These are phyloP conservation scores for Nesidiocoris tenuis DNA, from an alignment of 2,888 invertebrate species.

Conservation along the genomic window DNA sequence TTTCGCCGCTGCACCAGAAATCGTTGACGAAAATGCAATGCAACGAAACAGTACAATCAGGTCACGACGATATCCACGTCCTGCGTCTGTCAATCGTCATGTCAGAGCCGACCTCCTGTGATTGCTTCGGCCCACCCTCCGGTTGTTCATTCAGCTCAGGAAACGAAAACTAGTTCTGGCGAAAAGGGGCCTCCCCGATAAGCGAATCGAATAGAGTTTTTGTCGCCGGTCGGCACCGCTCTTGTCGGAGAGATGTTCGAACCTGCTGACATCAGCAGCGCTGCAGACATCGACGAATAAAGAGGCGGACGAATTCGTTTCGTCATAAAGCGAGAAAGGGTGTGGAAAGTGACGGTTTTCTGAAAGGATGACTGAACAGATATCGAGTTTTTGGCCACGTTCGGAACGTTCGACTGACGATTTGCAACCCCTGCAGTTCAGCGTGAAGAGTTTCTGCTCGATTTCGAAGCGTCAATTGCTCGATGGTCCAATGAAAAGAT, in stretches of 20 bases:
- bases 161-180: neutral
- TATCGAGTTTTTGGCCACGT: slow-evolving; percentile 24
- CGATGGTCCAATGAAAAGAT: no score
- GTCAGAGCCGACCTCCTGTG: neutral
- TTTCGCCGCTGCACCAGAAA: neutral
- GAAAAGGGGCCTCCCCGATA: neutral
- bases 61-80: neutral
- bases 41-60: neutral
- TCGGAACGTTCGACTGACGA: slow-evolving; percentile 14
- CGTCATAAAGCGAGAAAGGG: slow-evolving; percentile 6
- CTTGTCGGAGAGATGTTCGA: neutral
- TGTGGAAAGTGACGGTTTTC: slow-evolving; percentile 11
- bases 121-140: neutral
- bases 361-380: slow-evolving; percentile 31
- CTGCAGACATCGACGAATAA: neutral
- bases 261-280: neutral
- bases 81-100: no score
- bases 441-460: neutral
- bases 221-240: no score
- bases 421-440: neutral
- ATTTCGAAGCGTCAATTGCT: neutral
- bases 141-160: neutral
- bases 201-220: neutral
- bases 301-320: no score
- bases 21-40: neutral